Evolutionary conservation across 2,888 invertebrate species (phyloP).

Genomic region (Cerceris ruficornis): DNA sequence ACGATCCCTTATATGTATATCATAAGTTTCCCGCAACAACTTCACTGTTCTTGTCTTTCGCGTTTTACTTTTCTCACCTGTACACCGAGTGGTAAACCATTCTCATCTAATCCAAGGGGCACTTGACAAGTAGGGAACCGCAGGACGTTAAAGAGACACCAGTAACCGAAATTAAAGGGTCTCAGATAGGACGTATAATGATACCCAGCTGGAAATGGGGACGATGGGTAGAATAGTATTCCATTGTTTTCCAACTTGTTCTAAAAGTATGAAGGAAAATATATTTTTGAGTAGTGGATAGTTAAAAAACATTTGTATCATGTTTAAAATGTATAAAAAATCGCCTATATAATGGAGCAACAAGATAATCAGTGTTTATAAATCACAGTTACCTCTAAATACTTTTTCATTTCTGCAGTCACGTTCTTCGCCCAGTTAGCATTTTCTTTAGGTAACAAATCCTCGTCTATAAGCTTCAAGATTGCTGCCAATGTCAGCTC

Average conservation of each 20-base stretch:
- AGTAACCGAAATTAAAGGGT: constrained; percentile 93
- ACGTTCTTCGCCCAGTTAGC: constrained; percentile 85
- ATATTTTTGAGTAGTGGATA: not conserved
- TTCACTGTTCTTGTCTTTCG: not conserved
- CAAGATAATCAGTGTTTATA: not conserved
- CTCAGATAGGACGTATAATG: constrained; percentile 90
- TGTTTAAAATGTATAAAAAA: not conserved
- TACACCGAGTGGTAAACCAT: constrained; percentile 90
- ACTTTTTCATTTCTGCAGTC: constrained; percentile 84
- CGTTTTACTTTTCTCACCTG: constrained; percentile 82
- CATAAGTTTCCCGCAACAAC: not conserved
- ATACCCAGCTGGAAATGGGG: constrained; percentile 90
- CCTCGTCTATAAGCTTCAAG: constrained; percentile 86
- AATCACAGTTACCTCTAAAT: constrained; percentile 83
- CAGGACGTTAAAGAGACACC: constrained; percentile 92
- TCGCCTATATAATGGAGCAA: not conserved
- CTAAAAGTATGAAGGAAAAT: constrained; percentile 75
- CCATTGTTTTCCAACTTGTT: constrained; percentile 89
- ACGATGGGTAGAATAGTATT: constrained; percentile 91
- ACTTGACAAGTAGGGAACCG: constrained; percentile 93
- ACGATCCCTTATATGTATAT: not conserved
- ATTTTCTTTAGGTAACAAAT: constrained; percentile 86
- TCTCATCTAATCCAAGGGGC: constrained; percentile 88
- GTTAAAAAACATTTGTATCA: constrained; percentile 15
- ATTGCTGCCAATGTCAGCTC: constrained; percentile 88